phyloP scores from a whole-genome alignment of 2,888 invertebrate species.

The Podotricha telesiphe region DNA sequence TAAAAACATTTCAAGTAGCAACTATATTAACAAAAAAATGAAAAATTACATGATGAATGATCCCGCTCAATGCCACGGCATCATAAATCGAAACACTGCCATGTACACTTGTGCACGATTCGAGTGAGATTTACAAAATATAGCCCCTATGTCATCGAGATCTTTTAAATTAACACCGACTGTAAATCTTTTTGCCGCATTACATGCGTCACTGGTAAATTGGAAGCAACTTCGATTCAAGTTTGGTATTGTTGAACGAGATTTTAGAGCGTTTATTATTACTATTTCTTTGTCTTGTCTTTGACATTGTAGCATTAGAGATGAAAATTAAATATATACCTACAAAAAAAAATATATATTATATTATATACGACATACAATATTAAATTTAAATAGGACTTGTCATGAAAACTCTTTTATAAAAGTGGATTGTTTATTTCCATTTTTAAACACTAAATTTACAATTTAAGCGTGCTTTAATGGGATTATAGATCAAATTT shows the following conservation, averaged over 20 bases:
- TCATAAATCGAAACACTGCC: conserved; percentile 45
- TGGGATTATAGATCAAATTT: no score
- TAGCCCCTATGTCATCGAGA: conserved; percentile 66
- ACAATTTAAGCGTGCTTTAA: no score
- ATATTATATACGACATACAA: no score
- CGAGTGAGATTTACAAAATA: conserved; percentile 62
- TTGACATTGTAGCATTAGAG: no score
- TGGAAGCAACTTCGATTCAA: conserved; percentile 72
- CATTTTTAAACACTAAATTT: no score
- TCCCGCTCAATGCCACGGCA: conserved; percentile 26
- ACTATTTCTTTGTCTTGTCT: background rate
- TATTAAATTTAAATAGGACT: no score
- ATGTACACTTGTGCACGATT: conserved; percentile 50
- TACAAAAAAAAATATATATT: no score
- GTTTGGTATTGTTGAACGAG: conserved; percentile 38
- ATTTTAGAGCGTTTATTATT: background rate
- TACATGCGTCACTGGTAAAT: conserved; percentile 66
- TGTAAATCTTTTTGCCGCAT: conserved; percentile 74
- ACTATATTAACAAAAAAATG: conserved; percentile 27
- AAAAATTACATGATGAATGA: conserved; percentile 32
- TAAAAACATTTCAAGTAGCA: background rate
- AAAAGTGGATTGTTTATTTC: no score
- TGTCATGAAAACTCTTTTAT: no score
- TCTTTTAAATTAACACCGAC: conserved; percentile 74
- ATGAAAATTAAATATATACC: no score